Percentiles rank a stretch among this genome's conserved stretches.
phyloP scores from a whole-genome alignment of 2,888 invertebrate species.

The Platypus cylindrus region DNA sequence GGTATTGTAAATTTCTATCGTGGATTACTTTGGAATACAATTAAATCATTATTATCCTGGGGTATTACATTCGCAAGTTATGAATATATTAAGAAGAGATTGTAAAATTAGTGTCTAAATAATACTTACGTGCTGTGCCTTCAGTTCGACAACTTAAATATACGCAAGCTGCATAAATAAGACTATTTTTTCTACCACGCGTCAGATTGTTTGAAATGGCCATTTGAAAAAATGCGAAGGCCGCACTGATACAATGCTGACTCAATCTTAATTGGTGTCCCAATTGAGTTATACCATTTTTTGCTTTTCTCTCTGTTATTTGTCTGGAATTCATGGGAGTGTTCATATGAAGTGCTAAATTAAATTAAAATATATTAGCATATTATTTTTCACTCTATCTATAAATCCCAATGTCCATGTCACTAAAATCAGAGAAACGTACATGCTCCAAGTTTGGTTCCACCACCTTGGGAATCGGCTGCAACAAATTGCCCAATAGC shows the following conservation, averaged over 20 bases:
- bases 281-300: slow-evolving; percentile 70
- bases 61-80: slow-evolving; percentile 16
- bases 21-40: slow-evolving; percentile 12
- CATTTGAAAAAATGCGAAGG: slow-evolving; percentile 89
- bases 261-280: slow-evolving; percentile 81
- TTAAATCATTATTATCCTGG: slow-evolving; percentile 16
- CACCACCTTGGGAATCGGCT: slow-evolving; percentile 75
- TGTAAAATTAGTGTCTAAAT: neutral
- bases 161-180: slow-evolving; percentile 93
- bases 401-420: too few species aligned
- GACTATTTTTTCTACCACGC: slow-evolving; percentile 77
- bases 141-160: slow-evolving; percentile 95
- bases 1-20: slow-evolving; percentile 17
- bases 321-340: slow-evolving; percentile 83
- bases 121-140: slow-evolving; percentile 66
- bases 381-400: too few species aligned
- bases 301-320: slow-evolving; percentile 79
- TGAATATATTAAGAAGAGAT: slow-evolving; percentile 11
- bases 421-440: slow-evolving; percentile 19
- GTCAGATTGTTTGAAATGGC: slow-evolving; percentile 74
- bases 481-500: slow-evolving; percentile 91
- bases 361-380: too few species aligned
- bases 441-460: slow-evolving; percentile 67
- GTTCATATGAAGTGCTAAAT: slow-evolving; percentile 63
- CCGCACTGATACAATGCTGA: slow-evolving; percentile 84